Base-by-base conservation (phyloP, 2,113 vertebrate genomes). In the Scophthalmus maximus region DNA sequence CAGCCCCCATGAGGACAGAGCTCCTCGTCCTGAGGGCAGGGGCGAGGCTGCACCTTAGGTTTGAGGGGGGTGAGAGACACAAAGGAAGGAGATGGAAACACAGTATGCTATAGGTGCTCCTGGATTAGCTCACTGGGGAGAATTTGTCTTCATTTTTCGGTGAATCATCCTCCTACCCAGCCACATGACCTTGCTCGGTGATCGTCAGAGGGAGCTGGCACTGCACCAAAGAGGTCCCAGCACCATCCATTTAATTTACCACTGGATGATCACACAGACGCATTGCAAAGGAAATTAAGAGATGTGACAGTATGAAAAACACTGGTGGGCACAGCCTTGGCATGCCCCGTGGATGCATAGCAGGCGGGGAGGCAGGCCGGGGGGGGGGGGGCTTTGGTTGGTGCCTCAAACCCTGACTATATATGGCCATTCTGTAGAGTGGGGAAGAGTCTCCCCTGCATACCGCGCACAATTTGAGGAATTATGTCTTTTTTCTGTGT, bases 401-500 rank as follows among this genome's bases (percentile, higher is more conserved):
- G 8, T 0, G 73, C 67, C 50, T 68, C 61, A 25, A 46, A 56
- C 51, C 29, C 68, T 79, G 87, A 73, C 87, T 89, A 79, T 84
- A 84, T 88, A 81, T 56, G 82, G 86, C 32, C 30, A 22, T 67
- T 67, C 51, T 75, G 68, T 61, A 60, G 63, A 78, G 68, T 59
- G 63, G 23, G 51, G 36, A 26, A 12, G 20, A 73, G 66, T 72
- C 68, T 79, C 69, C 57, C 32, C 60, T 25, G 49, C 74, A 83
- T 82, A 76, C 82, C 78, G 27, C 1, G 0, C 57, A 67, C 67
- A 75, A 61, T 74, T 81, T 68, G 34, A 79, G 7, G 70, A 87
- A 82, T 79, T 8, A 32, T 63, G 58, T 47, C 27, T 73, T 74
- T 56, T 51, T 61, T 25, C 44, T 44, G 1, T 46, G 57, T 69